phyloP scores from a whole-genome alignment of 2,888 invertebrate species.

The Rhyacophila evoluta region DNA sequence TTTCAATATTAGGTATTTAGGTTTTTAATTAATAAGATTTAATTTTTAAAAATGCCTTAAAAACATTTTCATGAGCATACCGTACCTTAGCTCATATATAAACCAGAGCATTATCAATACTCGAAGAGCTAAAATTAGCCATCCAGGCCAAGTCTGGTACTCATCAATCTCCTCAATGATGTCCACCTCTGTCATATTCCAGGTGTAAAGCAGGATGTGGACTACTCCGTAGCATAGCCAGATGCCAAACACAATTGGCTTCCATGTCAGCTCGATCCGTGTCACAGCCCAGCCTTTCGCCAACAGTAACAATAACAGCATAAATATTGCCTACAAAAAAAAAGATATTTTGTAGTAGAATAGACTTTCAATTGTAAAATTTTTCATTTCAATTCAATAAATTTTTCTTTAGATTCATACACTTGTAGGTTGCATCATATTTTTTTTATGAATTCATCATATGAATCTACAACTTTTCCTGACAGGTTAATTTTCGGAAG shows the following conservation, averaged over 20 bases:
- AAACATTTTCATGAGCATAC: neutral
- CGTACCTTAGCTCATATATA: slow-evolving; percentile 74
- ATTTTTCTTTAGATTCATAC: too few relatives aligned
- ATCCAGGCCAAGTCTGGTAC: slow-evolving; percentile 98
- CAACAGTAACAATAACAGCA: slow-evolving; percentile 89
- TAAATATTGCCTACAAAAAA: slow-evolving; percentile 86
- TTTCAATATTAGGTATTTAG: too few relatives aligned
- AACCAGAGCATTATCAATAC: slow-evolving; percentile 92
- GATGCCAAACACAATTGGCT: slow-evolving; percentile 84
- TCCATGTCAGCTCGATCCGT: slow-evolving; percentile 88
- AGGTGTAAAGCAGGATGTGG: slow-evolving; percentile 92
- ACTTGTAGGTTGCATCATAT: too few relatives aligned
- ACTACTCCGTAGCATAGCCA: slow-evolving; percentile 94
- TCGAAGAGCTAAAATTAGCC: slow-evolving; percentile 90
- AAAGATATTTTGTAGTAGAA: too few relatives aligned
- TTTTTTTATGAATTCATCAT: too few relatives aligned
- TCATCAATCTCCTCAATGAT: slow-evolving; percentile 96
- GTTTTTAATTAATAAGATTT: too few relatives aligned
- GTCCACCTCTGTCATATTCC: slow-evolving; percentile 97
- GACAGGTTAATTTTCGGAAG: too few relatives aligned
- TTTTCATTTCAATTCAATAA: too few relatives aligned
- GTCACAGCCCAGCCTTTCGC: slow-evolving; percentile 99
- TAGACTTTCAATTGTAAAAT: too few relatives aligned
- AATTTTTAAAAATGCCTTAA: neutral
- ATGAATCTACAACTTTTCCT: too few relatives aligned